These are phyloP conservation scores for Sympetrum striolatum DNA, from an alignment of 2,888 invertebrate species.

Conservation along the genomic window DNA sequence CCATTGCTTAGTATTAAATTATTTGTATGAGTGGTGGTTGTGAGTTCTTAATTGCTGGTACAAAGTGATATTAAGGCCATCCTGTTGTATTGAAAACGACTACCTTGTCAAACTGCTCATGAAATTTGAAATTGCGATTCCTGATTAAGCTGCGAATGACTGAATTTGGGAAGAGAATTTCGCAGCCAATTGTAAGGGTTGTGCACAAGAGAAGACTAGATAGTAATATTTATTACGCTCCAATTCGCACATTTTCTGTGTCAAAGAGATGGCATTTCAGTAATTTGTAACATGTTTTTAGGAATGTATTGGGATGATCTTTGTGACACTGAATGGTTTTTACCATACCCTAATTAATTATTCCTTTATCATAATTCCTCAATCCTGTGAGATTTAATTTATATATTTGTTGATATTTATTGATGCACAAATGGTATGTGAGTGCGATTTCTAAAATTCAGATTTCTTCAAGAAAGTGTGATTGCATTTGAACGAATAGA, in stretches of 20 bases:
- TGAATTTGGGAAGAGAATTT: not conserved
- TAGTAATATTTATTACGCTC: not conserved
- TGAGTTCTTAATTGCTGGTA: conserved; percentile 2
- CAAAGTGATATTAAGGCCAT: conserved; percentile 38
- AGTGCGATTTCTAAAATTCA: not conserved
- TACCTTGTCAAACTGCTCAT: conserved; percentile 11
- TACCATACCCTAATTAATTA: not conserved
- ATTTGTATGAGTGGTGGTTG: not conserved
- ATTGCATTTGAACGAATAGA: not conserved
- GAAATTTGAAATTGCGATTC: not conserved
- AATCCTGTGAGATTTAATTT: not conserved
- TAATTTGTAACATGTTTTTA: not conserved
- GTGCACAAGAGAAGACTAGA: not conserved
- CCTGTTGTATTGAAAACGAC: not conserved
- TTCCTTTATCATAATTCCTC: not conserved
- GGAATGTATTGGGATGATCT: not conserved
- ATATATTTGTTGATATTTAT: not conserved
- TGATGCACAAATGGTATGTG: not conserved
- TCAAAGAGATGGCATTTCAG: not conserved
- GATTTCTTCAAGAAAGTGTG: not conserved
- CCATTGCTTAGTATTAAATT: conserved; percentile 20
- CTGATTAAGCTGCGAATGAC: not conserved
- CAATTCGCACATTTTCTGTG: not conserved
- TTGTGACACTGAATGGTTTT: not conserved
- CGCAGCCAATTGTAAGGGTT: not conserved